These are phyloP conservation scores for Coremacera marginata DNA, from an alignment of 2,888 invertebrate species.

Conservation along the genomic window DNA sequence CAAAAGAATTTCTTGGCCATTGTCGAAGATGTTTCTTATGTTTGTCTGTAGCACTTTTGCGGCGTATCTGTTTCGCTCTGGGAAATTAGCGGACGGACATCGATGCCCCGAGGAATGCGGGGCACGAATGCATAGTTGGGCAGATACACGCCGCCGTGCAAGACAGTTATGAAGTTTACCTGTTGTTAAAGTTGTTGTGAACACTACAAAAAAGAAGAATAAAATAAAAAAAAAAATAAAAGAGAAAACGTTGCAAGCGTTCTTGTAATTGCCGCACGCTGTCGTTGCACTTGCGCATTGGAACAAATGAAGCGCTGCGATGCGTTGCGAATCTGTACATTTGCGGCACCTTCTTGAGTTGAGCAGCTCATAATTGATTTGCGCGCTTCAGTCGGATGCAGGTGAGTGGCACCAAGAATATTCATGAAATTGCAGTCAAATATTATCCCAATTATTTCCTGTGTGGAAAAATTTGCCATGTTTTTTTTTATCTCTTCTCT, in stretches of 20 bases:
- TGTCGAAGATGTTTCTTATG: background rate
- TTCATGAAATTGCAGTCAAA: background rate
- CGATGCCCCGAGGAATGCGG: background rate
- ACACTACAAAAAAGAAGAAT: background rate
- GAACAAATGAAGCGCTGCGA: constrained; percentile 1
- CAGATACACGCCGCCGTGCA: too few relatives aligned
- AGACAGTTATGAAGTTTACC: background rate
- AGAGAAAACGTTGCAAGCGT: background rate
- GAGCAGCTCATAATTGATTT: constrained; percentile 11
- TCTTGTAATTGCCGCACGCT: background rate
- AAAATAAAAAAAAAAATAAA: background rate
- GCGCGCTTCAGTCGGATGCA: background rate
- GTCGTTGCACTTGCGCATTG: constrained; percentile 19
- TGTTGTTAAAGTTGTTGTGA: constrained; percentile 1
- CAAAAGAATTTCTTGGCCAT: constrained; percentile 21
- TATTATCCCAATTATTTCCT: background rate
- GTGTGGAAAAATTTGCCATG: background rate
- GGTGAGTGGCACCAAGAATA: background rate
- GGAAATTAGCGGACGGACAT: background rate
- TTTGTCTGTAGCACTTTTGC: background rate
- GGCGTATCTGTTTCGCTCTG: background rate
- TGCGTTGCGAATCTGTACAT: background rate
- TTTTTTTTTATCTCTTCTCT: background rate
- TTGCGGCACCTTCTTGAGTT: constrained; percentile 5
- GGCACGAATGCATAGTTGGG: background rate